Evolutionary conservation across 2,888 invertebrate species (phyloP).

Genomic region (Nemotelus nigrinus): DNA sequence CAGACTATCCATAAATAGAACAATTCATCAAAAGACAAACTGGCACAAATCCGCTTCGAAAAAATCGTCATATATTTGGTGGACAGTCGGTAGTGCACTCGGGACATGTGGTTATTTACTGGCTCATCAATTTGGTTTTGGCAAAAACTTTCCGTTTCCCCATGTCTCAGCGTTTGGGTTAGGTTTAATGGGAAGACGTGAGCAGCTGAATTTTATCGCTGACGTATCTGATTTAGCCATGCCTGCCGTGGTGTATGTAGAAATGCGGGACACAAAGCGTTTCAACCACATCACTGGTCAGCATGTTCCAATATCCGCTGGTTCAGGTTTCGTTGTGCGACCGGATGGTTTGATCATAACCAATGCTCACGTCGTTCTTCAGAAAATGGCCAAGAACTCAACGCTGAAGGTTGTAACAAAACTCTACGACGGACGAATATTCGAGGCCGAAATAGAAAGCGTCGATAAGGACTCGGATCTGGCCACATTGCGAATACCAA

Average conservation of each 20-base stretch:
- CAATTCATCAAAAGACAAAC: too few relatives aligned
- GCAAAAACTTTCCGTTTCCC: too few relatives aligned
- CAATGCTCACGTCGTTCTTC: slow-evolving; percentile 95
- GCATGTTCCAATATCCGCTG: slow-evolving; percentile 78
- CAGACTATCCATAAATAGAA: too few relatives aligned
- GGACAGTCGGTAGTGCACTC: too few relatives aligned
- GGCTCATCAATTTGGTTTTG: too few relatives aligned
- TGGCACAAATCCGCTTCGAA: too few relatives aligned
- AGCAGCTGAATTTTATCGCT: neutral
- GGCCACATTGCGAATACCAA: slow-evolving; percentile 84
- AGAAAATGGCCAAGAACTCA: slow-evolving; percentile 73
- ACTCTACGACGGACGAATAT: slow-evolving; percentile 76
- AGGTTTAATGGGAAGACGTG: slow-evolving; percentile 65
- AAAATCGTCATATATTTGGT: too few relatives aligned
- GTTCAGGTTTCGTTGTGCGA: slow-evolving; percentile 92
- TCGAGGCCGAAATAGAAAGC: slow-evolving; percentile 81
- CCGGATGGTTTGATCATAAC: slow-evolving; percentile 90
- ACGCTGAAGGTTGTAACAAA: slow-evolving; percentile 75
- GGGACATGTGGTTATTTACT: too few relatives aligned
- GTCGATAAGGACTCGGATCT: slow-evolving; percentile 87
- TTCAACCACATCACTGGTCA: slow-evolving; percentile 76
- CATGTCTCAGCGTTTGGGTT: too few relatives aligned
- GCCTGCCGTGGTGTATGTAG: slow-evolving; percentile 89
- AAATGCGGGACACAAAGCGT: slow-evolving; percentile 80
- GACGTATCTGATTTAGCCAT: slow-evolving; percentile 84